Evolutionary conservation across 2,113 vertebrate species (phyloP).

Genomic region (Laterallus jamaicensis): DNA sequence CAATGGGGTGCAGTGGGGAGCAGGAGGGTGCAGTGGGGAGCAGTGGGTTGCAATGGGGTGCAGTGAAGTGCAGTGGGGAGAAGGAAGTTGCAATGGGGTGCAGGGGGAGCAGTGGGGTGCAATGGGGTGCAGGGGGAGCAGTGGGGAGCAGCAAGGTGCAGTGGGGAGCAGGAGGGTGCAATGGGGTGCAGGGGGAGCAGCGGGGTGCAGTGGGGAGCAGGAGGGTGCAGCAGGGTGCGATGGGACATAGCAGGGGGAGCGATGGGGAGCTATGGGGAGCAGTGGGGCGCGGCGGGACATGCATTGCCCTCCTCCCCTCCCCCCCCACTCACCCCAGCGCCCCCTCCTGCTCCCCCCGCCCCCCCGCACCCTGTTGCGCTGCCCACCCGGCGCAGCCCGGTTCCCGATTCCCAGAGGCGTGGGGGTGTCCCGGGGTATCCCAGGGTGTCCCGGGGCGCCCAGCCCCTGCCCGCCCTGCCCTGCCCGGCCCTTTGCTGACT

Average conservation of each 20-base stretch:
- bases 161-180: fast-evolving
- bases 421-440: no score
- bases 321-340: no score
- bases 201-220: not conserved
- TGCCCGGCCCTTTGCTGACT: not conserved
- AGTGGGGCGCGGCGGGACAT: fast-evolving
- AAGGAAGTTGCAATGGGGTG: fast-evolving
- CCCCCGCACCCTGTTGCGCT: no score
- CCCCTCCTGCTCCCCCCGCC: no score
- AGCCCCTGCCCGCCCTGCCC: not conserved
- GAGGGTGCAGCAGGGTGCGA: not conserved
- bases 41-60: fast-evolving
- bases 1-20: not conserved
- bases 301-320: no score
- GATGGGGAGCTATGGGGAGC: no score
- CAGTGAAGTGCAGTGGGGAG: fast-evolving
- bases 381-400: no score
- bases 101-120: fast-evolving
- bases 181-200: no score
- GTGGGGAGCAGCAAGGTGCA: no score
- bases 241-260: not conserved
- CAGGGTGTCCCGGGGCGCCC: no score
- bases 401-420: no score
- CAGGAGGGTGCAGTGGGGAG: not conserved
- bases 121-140: fast-evolving